These are phyloP conservation scores for Spisula solida DNA, from an alignment of 2,888 invertebrate species.

Conservation along the genomic window DNA sequence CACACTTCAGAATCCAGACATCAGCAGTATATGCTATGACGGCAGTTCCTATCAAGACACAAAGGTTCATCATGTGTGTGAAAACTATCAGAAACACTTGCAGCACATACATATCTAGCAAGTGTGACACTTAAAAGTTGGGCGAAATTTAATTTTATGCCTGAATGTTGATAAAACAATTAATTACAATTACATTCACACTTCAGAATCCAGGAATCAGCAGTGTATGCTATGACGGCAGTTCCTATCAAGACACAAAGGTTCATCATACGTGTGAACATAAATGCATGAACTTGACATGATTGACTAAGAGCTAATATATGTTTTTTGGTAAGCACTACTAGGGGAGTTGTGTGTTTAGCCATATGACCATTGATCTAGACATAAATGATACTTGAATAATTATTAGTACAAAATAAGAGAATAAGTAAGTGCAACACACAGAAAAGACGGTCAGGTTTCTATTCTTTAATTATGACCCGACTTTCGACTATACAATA, in stretches of 20 bases:
- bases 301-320: neutral
- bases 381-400: no score
- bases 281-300: neutral
- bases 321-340: no score
- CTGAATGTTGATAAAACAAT: no score
- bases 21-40: constrained; percentile 60
- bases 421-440: no score
- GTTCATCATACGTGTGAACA: constrained; percentile 75
- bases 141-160: no score
- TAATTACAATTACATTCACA: constrained; percentile 1
- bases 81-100: neutral
- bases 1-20: constrained; percentile 42
- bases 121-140: no score
- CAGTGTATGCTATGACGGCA: constrained; percentile 73
- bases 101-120: neutral
- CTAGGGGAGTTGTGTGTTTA: no score
- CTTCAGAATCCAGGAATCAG: constrained; percentile 49
- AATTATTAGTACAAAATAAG: no score
- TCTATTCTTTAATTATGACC: no score
- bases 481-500: no score
- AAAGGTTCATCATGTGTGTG: constrained; percentile 76
- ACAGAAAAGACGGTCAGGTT: no score
- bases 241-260: constrained; percentile 79
- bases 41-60: constrained; percentile 82
- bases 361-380: no score